Evolutionary conservation across 1,140 invertebrate species (phyloP).

Genomic region (Colletes gigas): DNA sequence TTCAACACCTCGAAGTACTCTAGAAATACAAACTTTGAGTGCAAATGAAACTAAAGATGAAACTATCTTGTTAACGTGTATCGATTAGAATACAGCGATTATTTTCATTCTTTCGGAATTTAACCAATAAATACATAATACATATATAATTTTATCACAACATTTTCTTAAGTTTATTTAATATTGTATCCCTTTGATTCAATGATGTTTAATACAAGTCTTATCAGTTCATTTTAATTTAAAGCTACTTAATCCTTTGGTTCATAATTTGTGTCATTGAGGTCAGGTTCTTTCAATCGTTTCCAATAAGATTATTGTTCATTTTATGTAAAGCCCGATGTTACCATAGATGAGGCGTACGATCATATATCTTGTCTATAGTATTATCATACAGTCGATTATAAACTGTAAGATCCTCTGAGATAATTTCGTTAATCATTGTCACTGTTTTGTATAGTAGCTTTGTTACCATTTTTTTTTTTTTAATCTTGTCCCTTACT

Average conservation of each 20-base stretch:
- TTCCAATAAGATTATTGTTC: neutral
- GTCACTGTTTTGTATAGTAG: neutral
- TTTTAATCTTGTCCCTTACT: neutral
- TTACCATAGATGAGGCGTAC: too few relatives aligned
- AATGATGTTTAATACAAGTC: neutral
- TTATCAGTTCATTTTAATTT: neutral
- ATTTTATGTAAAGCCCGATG: too few relatives aligned
- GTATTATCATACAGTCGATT: neutral
- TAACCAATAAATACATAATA: neutral
- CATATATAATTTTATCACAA: neutral
- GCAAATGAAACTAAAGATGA: neutral
- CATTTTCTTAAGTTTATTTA: neutral
- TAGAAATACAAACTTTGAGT: neutral
- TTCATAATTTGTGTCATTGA: neutral
- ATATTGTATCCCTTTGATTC: neutral
- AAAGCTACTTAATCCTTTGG: slow-evolving; percentile 14
- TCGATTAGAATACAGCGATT: neutral
- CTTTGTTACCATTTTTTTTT: neutral
- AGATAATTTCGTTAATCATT: neutral
- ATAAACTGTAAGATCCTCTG: neutral
- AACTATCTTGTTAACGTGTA: neutral
- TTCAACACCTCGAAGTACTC: too few relatives aligned
- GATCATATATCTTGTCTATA: too few relatives aligned
- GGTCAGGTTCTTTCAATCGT: neutral
- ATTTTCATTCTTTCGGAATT: neutral